Conservation (phyloP, 1,140 invertebrate genomes). For the Drosophila kikkawai region DNA sequence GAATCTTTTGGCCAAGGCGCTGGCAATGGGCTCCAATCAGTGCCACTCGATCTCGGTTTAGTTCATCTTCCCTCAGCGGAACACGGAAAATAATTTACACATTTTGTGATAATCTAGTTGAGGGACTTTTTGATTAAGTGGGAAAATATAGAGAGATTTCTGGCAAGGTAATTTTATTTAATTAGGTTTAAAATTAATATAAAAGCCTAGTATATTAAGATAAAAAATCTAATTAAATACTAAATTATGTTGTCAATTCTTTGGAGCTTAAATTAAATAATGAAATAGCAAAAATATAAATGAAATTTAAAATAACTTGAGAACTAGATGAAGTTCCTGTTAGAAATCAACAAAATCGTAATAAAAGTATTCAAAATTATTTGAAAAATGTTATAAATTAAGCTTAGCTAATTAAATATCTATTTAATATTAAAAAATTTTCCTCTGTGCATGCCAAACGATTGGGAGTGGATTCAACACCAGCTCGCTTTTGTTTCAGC, state of each 20-base stretch:
- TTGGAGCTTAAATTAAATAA: neutral
- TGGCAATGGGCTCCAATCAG: conserved; percentile 73
- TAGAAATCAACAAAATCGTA: neutral
- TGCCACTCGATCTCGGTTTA: conserved; percentile 54
- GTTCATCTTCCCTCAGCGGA: conserved; percentile 12
- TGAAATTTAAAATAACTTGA: neutral
- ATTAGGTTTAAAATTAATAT: too few species aligned
- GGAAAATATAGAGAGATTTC: neutral
- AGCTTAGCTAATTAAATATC: neutral
- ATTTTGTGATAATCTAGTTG: conserved; percentile 1
- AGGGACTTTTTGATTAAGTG: neutral
- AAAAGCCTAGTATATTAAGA: too few species aligned
- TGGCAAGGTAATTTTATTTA: neutral
- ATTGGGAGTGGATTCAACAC: conserved; percentile 64
- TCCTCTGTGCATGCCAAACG: conserved; percentile 27
- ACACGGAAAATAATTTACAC: conserved; percentile 2
- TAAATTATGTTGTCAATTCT: neutral
- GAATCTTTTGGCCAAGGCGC: conserved; percentile 44
- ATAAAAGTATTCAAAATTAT: too few species aligned
- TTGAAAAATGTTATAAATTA: neutral
- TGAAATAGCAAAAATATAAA: too few species aligned
- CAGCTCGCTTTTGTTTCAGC: conserved; percentile 55
- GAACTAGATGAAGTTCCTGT: neutral
- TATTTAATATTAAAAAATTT: neutral
- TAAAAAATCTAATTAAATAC: neutral